Evolutionary conservation across 1,140 invertebrate genomes (phyloP).

Genomic region (Riptortus pedestris): DNA sequence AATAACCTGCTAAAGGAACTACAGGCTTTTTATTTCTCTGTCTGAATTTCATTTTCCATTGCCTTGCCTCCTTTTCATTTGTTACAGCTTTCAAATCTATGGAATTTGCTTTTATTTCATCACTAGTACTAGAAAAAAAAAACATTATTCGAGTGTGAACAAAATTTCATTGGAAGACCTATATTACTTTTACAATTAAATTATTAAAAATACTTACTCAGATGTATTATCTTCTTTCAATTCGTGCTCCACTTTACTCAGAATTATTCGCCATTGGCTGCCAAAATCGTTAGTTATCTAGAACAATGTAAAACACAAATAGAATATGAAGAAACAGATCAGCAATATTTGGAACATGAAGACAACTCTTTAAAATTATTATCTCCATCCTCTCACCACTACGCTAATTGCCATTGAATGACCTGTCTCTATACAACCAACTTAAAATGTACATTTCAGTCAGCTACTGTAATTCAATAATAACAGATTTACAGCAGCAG

Average conservation of each 20-base stretch:
- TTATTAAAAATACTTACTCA: neutral
- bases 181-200: neutral
- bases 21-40: constrained; percentile 2
- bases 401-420: too few species aligned
- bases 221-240: neutral
- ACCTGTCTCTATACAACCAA: too few species aligned
- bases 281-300: constrained; percentile 9
- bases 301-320: neutral
- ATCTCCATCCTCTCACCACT: too few species aligned
- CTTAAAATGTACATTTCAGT: too few species aligned
- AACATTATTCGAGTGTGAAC: too few species aligned
- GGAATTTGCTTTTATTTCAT: neutral
- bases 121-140: neutral
- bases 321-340: too few species aligned
- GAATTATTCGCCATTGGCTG: neutral
- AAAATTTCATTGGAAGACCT: too few species aligned
- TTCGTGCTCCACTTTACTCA: neutral
- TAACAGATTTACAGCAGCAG: too few species aligned
- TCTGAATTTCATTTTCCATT: constrained; percentile 10
- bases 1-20: neutral
- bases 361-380: too few species aligned
- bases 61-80: neutral
- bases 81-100: constrained; percentile 5
- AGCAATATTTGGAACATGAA: too few species aligned
- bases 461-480: too few species aligned